Evolutionary conservation across 1,140 invertebrate species (phyloP).

Genomic region (Maconellicoccus hirsutus): DNA sequence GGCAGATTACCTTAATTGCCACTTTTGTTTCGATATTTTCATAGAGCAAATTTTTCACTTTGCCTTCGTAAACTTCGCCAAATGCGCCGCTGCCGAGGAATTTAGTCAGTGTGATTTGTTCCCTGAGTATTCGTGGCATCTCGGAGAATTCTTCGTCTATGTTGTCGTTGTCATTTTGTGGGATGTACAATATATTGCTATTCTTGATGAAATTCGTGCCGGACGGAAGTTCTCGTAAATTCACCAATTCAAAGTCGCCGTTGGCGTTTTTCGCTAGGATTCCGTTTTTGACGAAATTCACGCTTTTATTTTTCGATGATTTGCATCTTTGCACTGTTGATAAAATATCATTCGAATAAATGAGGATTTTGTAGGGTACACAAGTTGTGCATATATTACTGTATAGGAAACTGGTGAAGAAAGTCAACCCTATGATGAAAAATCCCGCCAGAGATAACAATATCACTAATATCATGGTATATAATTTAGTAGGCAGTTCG

Average conservation of each 20-base stretch:
- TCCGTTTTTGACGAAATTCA: constrained; percentile 29
- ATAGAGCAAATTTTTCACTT: constrained; percentile 49
- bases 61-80: constrained; percentile 89
- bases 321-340: not conserved
- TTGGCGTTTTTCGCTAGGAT: constrained; percentile 40
- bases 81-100: constrained; percentile 93
- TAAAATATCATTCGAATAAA: not conserved
- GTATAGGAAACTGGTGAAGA: not conserved
- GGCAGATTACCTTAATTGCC: constrained; percentile 68
- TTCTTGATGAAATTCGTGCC: constrained; percentile 59
- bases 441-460: not conserved
- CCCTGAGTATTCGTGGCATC: constrained; percentile 65
- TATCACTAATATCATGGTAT: not conserved
- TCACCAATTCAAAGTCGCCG: constrained; percentile 48
- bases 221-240: constrained; percentile 67
- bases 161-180: constrained; percentile 35
- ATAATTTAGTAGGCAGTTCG: not conserved
- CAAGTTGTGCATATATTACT: not conserved
- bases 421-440: not conserved
- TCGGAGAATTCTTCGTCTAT: constrained; percentile 50
- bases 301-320: not conserved
- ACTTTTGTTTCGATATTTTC: constrained; percentile 50
- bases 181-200: constrained; percentile 60
- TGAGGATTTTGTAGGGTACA: too few relatives aligned
- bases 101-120: constrained; percentile 67